phyloP scores from a whole-genome alignment of 2,113 vertebrate genomes.

The Zingel zingel region DNA sequence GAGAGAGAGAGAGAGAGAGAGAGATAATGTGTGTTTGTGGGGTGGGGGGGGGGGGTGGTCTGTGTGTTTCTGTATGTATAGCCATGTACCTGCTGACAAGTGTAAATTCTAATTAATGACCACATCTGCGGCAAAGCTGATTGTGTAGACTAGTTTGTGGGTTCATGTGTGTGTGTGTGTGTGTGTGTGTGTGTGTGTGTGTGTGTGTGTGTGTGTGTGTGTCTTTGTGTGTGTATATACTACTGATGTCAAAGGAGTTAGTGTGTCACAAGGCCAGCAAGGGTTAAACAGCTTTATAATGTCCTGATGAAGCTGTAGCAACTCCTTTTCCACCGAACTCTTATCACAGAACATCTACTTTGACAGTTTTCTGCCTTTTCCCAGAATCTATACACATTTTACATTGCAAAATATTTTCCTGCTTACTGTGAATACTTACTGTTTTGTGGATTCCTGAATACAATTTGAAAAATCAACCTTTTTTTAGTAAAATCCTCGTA shows the following conservation, averaged over 20 bases:
- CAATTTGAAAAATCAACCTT: neutral
- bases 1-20: too few relatives aligned
- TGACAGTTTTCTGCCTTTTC: neutral
- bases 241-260: constrained; percentile 14
- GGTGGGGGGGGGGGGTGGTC: neutral
- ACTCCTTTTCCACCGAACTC: neutral
- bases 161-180: neutral
- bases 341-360: neutral
- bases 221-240: neutral
- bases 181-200: neutral
- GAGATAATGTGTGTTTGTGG: neutral
- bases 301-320: constrained; percentile 20
- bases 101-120: neutral
- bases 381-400: neutral
- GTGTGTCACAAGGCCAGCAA: constrained; percentile 3
- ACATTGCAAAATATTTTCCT: neutral
- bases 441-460: neutral
- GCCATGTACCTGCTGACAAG: neutral
- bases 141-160: neutral
- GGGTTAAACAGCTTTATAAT: constrained; percentile 8
- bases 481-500: neutral
- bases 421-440: neutral
- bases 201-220: neutral
- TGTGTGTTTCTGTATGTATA: constrained; percentile 2
- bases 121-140: neutral